phyloP scores from a whole-genome alignment of 23 tunicate species.

The Ascidia mentula region DNA sequence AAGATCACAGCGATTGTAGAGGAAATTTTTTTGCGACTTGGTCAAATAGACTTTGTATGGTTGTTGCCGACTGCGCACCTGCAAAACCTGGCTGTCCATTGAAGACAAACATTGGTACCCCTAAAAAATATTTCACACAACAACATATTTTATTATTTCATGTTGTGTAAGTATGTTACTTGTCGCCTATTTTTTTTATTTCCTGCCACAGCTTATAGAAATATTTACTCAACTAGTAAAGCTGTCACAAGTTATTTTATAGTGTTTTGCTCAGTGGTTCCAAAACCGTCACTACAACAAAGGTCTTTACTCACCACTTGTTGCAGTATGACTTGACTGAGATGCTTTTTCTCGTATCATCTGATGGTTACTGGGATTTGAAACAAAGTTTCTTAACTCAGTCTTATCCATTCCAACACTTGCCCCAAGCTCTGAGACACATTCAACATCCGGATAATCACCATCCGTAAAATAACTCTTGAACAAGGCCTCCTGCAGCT shows the following conservation, averaged over 20 bases:
- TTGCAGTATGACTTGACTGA: slow-evolving; percentile 40
- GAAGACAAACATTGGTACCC: slow-evolving; percentile 76
- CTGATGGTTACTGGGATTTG: slow-evolving; percentile 20
- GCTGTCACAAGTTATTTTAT: no score
- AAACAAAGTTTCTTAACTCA: slow-evolving; percentile 44
- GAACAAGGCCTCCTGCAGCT: slow-evolving; percentile 79
- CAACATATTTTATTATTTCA: no score
- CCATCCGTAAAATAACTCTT: slow-evolving; percentile 89
- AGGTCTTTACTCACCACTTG: slow-evolving; percentile 40
- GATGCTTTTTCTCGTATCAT: slow-evolving; percentile 34
- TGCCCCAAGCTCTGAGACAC: slow-evolving; percentile 36
- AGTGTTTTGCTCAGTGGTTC: no score
- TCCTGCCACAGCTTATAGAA: no score
- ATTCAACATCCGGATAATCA: slow-evolving; percentile 52
- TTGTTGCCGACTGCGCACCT: slow-evolving; percentile 78
- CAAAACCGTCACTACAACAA: no score
- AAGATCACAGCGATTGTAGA: slow-evolving; percentile 2
- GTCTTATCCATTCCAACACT: slow-evolving; percentile 42
- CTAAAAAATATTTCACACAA: slow-evolving; percentile 19
- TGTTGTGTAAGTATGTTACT: no score
- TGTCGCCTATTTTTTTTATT: no score
- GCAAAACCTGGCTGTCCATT: slow-evolving; percentile 70
- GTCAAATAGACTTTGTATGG: slow-evolving; percentile 47
- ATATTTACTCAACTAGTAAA: no score
- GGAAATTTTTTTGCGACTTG: slow-evolving; percentile 61